Conservation (phyloP, 2,797 vertebrate genomes). For the Jordanella pulchra region DNA sequence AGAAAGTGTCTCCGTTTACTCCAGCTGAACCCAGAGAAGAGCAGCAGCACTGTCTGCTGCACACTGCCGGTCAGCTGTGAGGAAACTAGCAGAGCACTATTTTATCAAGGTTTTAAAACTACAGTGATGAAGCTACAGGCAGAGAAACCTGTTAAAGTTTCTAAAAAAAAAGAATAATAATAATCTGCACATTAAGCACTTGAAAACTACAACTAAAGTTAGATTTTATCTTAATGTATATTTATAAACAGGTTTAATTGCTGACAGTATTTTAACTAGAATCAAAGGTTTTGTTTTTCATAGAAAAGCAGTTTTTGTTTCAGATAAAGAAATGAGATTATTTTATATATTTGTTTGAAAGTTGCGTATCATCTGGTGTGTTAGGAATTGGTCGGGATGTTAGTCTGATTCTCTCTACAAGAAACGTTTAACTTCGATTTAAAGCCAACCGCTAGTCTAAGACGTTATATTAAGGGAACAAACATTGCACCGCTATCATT, state of each 20-base stretch:
- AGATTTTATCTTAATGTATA: background rate
- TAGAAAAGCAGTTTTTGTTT: background rate
- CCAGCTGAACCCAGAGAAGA: too few species aligned
- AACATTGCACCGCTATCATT: constrained; percentile 1
- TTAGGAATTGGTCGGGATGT: constrained; percentile 12
- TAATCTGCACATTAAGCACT: background rate
- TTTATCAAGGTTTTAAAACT: too few species aligned
- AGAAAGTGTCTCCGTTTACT: too few species aligned
- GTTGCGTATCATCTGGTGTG: constrained; percentile 11
- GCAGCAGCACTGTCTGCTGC: background rate
- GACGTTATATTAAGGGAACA: background rate
- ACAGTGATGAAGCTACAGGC: too few species aligned
- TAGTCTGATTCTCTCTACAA: background rate
- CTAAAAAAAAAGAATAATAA: background rate
- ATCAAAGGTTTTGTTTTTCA: background rate
- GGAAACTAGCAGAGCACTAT: too few species aligned
- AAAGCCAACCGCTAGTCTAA: constrained; percentile 7
- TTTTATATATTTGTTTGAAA: background rate
- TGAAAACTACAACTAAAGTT: too few species aligned
- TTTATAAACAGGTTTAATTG: background rate
- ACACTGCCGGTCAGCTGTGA: background rate
- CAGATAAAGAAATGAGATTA: background rate
- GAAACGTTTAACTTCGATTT: background rate
- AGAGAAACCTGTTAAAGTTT: too few species aligned
- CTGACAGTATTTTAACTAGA: background rate